Evolutionary conservation across 2,888 invertebrate genomes (phyloP), one percentile per base, ranked within the genome.

Genomic region (Auanema freiburgensis): DNA sequence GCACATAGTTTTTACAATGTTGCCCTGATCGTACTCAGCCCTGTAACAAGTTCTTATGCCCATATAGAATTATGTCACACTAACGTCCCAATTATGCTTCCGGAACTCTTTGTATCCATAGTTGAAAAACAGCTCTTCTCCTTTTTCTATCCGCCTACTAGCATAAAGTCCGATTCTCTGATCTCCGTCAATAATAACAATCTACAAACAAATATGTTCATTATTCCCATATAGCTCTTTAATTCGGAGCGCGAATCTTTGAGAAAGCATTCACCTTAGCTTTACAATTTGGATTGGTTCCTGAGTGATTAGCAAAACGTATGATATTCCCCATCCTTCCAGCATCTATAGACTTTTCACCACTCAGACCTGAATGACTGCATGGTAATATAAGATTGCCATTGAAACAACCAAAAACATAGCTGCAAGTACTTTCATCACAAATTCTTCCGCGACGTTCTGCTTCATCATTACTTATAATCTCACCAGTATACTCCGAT

Each of bases 281-380:
- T 23, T 41, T 14, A 33, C 63, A 63, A 51, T 63, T 63, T 0
- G 98, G 97, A 88, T 95, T 95, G 82, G 95, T 92, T 40, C 42
- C 67, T 59, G 25, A 18, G 87, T 99, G 98, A 87, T 99, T 99
- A 57, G 98, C 98, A 86, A 98, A 99, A 14, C 98, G 89, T 74
- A 98, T 98, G 87, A 98, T 95, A 87, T 99, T 99, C 65, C 98
- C 98, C 84, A 97, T 96, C 52, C 96, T 88, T 0, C 96, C 96
- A 33, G 98, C 98, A 87, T 98, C 98, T 71, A 98, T 96, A 46
- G 96, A 96, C 55, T 77, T 65, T 12, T 79, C 71, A 8, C 72
- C 66, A 59, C 77, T 76, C 18, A 79, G 64, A 3, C 55, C 78
- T 79, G 33, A 33, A 33, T 33, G 4, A 33, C 3, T 33, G 8